These are phyloP conservation scores for Columbina picui DNA, from an alignment of 2,113 vertebrate genomes.

Conservation along the genomic window DNA sequence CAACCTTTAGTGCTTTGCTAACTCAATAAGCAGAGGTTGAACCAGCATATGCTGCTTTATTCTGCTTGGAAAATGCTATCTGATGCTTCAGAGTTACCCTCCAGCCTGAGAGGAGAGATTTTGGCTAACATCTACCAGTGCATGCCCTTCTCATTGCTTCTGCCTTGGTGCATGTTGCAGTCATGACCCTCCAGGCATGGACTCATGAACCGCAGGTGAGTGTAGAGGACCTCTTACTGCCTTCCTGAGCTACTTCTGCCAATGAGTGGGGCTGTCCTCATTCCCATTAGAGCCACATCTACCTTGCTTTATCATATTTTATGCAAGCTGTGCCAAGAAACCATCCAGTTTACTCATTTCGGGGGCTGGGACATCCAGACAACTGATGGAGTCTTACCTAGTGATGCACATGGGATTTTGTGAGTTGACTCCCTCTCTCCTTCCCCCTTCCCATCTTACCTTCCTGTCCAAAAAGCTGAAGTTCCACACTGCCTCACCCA, in stretches of 20 bases:
- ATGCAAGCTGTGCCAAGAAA: not conserved
- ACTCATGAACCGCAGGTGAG: not conserved
- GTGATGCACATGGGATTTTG: not conserved
- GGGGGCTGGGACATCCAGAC: not conserved
- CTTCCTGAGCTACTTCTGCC: not conserved
- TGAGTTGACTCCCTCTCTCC: not conserved
- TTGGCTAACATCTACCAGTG: not conserved
- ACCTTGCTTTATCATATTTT: not conserved
- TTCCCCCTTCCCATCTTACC: not conserved
- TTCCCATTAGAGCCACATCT: not conserved
- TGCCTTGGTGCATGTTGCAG: not conserved
- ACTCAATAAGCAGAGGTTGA: not conserved
- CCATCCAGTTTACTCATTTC: not conserved
- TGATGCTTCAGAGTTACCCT: not conserved
- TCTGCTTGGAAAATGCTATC: not conserved
- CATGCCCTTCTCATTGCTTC: not conserved
- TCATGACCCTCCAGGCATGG: not conserved
- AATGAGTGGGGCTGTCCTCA: not conserved
- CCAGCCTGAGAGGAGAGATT: not conserved
- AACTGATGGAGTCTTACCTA: not conserved
- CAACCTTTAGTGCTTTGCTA: not conserved
- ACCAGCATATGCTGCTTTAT: not conserved
- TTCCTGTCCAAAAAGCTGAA: not conserved
- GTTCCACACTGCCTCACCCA: not conserved
- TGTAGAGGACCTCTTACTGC: not conserved